Base-by-base conservation (phyloP, 2,888 invertebrate genomes). In the Plagodis dolabraria region DNA sequence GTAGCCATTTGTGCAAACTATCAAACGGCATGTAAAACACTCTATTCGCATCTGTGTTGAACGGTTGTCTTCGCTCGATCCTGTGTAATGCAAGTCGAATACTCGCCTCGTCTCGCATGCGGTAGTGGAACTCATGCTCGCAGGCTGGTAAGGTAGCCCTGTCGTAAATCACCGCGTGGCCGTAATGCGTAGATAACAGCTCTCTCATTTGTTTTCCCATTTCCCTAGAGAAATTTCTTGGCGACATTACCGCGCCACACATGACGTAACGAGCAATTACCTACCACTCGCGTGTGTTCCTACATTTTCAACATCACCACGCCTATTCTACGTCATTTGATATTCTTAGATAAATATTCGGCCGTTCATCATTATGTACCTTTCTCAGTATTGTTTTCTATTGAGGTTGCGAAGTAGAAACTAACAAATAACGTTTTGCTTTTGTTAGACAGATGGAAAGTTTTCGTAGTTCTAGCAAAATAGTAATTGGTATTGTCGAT, bases 151-250 rank as follows among this genome's bases (percentile, higher is more conserved):
- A 72, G 80, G 87, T 84, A 86, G 87, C 81, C 79, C 79, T 22
- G 67, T 87, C 88, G 83, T 89, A 90, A 89, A 89, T 90, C 89
- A 90, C 86, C 69, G 79, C 81, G 81, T 82, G 77, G 74, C 82
- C 84, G 86, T 89, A 89, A 90, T 89, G 89, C 86, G 88, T 87
- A 89, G 91, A 90, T 89, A 90, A 89, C 83, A 89, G 86, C 86
- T 85, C 87, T 86, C 88, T 89, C 89, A 88, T 90, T 90, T 90
- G 90, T 90, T 89, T 89, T 85, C 83, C 88, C 87, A 89, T 90
- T 89, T 90, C 88, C 85, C 88, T 71, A 72, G 87, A 87, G 87
- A 87, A 87, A 89, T 88, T 86, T 89, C 89, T 87, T 82, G 83
- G 85, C 83, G 87, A 85, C 87, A 86, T 87, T 85, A 87, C 83